Base-by-base conservation (phyloP, 2,888 invertebrate genomes). In the Choristoneura rosaceana region DNA sequence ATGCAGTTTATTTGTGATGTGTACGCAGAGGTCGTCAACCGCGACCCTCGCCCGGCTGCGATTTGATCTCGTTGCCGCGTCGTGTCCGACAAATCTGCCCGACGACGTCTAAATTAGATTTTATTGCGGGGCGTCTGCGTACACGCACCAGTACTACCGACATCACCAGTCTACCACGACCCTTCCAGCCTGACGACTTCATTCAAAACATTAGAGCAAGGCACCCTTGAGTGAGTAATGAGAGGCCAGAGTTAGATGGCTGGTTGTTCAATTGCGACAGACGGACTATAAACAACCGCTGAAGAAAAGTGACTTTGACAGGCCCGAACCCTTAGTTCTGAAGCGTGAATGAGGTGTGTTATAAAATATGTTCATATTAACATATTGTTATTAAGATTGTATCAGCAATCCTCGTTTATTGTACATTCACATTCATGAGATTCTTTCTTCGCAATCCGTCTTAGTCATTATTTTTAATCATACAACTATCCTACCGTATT, bases 31-130 rank as follows among this genome's bases (percentile, higher is more conserved):
- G 92, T 93, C 92, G 88, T 88, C 91, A 91, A 92, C 93, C 93
- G 90, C 84, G 85, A 87, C 90, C 89, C 87, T 84, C 83, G 81
- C 75, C 74, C 76, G 79, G 81, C 75, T 76, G 80, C 80, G 78
- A 81, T 83, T 73, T 73, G 69, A 73, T 73, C 73, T 73, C 64
- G 68, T 69, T 74, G 74, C 70, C 89, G 55, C 55, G 81, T 88
- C 87, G 83, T 82, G 85, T 85, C 89, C 88, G 88, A 92, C 91
- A 92, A 93, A 93, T 93, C 93, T 90, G 90, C 87, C 82, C 83
- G 84, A 85, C 87, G 83, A 93, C 88, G 92, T 92, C 92, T 93
- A 94, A 93, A 94, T 94, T 94, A 93, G 93, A 94, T 93, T 93
- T 94, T 93, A 93, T 93, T 93, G 89, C 92, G 82, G 86, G 87